Base-by-base conservation (phyloP, 2,113 vertebrate species). In the Lepus europaeus region DNA sequence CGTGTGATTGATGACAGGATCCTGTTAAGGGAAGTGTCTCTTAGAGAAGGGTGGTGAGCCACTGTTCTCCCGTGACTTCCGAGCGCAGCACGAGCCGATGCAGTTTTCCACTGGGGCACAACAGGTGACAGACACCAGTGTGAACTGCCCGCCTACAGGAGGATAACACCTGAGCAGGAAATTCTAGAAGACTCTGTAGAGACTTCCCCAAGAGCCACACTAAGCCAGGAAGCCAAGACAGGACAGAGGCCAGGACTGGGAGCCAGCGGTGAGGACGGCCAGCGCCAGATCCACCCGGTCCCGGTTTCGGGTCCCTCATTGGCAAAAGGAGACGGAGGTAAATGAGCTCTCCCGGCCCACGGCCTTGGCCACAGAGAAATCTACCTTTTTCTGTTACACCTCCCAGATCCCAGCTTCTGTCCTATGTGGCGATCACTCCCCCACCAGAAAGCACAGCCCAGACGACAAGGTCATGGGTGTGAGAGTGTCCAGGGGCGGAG, bases 1-100 rank as follows among this genome's bases (percentile, higher is more conserved):
- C 64, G 20, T 33, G 77, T 93, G 87, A 96, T 89, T 94, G 94
- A 95, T 92, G 87, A 91, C 7, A 93, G 61, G 51, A 87, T 64
- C 86, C 84, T 91, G 70, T 64, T 84, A 94, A 33, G 81, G 79
- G 95, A 88, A 90, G 91, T 51, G 14, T 81, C 92, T 92, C 86
- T 93, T 25, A 87, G 73, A 90, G 49, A 63, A 89, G 22, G 77
- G 78, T 25, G 29, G 49, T 91, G 87, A 78, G 87, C 77, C 94
- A 89, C 96, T 83, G 85, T 53, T 93, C 80, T 94, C 90, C 82
- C 25, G 22, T 87, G 83, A 81, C 94, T 95, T 83, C 70, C 12
- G 25, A 87, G 11, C 82, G 84, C 0, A 61, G 70, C 63, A 36
- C 7, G 12, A 96, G 49, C 92, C 63, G 9, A 92, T 33, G 49